phyloP scores from a whole-genome alignment of 2,888 invertebrate genomes.

The Pseudanteris insignis region DNA sequence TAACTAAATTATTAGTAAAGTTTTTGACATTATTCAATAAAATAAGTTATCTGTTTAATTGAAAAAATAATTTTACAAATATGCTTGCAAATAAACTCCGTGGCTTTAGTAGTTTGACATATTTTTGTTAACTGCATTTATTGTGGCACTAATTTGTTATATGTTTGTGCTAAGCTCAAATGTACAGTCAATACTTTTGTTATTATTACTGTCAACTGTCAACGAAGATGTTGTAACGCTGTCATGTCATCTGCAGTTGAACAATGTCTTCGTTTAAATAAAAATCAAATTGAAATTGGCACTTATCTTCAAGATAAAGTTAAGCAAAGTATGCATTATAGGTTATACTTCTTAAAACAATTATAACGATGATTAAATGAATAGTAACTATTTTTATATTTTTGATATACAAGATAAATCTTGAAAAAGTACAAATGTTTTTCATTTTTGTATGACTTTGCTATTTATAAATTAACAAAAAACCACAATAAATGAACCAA shows the following conservation, averaged over 20 bases:
- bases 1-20: no score
- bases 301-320: not conserved
- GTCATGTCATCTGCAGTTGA: not conserved
- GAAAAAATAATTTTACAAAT: not conserved
- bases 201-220: constrained; percentile 17
- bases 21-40: not conserved
- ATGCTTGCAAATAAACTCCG: no score
- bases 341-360: constrained; percentile 5
- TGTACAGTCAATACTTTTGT: constrained; percentile 16
- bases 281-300: not conserved
- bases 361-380: not conserved
- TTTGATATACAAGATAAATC: not conserved
- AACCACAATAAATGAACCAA: no score
- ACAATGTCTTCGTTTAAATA: not conserved
- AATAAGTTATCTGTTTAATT: not conserved
- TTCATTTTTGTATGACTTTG: not conserved
- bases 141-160: not conserved
- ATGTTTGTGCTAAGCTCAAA: no score
- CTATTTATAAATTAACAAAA: no score
- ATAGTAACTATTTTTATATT: not conserved
- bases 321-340: not conserved
- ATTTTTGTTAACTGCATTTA: no score
- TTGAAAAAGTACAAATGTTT: constrained; percentile 3
- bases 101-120: no score
- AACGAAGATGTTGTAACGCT: constrained; percentile 2